Base-by-base conservation (phyloP, 2,888 invertebrate species). In the Apotomis betuletana region DNA sequence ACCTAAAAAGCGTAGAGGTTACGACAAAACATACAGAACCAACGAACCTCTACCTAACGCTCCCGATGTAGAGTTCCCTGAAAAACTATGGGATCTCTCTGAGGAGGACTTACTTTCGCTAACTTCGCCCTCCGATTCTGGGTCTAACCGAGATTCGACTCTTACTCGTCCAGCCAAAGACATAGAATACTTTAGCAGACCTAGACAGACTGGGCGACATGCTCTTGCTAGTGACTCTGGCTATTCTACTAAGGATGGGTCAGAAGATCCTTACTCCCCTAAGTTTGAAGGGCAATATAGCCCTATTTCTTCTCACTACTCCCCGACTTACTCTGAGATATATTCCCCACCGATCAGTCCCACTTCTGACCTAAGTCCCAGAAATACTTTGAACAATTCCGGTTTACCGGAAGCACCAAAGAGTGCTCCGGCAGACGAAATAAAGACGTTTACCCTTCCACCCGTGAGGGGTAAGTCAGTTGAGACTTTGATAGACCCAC, bases 1-100 rank as follows among this genome's bases (percentile, higher is more conserved):
- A 60, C 80, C 81, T 1, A 96, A 95, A 89, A 96, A 96, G 86
- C 94, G 95, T 79, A 94, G 96, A 77, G 95, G 94, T 78, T 98
- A 97, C 86, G 97, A 98, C 84, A 96, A 95, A 87, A 95, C 96
- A 67, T 98, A 98, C 87, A 94, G 96, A 77, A 98, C 98, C 9
- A 94, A 97, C 84, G 98, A 98, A 90, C 98, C 98, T 67, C 89
- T 98, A 77, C 94, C 95, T 0, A 94, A 95, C 77, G 95, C 95
- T 82, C 97, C 97, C 55, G 94, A 96, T 75, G 94, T 96, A 79
- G 96, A 96, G 74, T 97, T 97, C 90, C 96, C 96, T 78, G 96
- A 96, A 77, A 97, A 97, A 88, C 95, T 95, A 74, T 96, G 96
- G 96, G 97, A 97, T 85, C 88, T 97, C 68, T 95, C 95, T 74